These are phyloP conservation scores for Rhagonycha fulva DNA, from an alignment of 2,888 invertebrate species.

Conservation along the genomic window DNA sequence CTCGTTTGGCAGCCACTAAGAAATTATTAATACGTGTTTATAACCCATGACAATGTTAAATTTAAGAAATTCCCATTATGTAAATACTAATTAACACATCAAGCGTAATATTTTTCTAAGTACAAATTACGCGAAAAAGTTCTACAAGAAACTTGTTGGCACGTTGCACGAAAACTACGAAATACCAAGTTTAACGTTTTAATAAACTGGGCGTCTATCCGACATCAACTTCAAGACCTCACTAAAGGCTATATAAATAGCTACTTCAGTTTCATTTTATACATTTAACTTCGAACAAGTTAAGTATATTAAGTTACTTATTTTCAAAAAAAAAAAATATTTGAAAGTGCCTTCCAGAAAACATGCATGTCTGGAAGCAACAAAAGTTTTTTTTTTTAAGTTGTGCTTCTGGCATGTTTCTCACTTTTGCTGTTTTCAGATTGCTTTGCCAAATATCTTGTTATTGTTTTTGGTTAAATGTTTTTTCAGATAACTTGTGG, in stretches of 20 bases:
- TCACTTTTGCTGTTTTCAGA: neutral
- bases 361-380: neutral
- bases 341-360: neutral
- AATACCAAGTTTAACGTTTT: conserved; percentile 28
- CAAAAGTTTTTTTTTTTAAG: neutral
- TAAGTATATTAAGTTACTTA: conserved; percentile 1
- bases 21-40: conserved; percentile 8
- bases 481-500: neutral
- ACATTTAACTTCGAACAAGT: conserved; percentile 6
- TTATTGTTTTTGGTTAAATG: neutral
- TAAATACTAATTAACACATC: conserved; percentile 14
- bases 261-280: conserved; percentile 35
- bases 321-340: neutral
- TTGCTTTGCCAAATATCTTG: neutral
- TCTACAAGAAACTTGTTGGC: conserved; percentile 19
- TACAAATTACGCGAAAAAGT: conserved; percentile 18
- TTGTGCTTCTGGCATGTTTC: neutral
- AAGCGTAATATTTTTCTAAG: conserved; percentile 17
- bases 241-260: conserved; percentile 40
- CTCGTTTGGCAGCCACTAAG: neutral
- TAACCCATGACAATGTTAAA: conserved; percentile 1
- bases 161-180: conserved; percentile 22
- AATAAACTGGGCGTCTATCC: conserved; percentile 23
- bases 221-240: conserved; percentile 35
- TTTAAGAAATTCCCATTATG: neutral